Base-by-base conservation (phyloP, 2,113 vertebrate species). In the Xenopus tropicalis region DNA sequence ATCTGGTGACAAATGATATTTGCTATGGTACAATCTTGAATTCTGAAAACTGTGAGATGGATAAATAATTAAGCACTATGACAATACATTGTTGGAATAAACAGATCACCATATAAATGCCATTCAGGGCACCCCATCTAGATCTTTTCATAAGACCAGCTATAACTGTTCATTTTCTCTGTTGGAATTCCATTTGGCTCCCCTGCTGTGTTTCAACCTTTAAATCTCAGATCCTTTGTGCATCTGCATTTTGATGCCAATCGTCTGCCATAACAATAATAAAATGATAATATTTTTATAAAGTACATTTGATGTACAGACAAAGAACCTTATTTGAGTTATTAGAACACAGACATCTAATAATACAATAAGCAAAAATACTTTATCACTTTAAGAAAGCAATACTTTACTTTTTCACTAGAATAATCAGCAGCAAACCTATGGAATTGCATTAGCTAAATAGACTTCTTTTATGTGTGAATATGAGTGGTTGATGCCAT, bases 51-150 rank as follows among this genome's bases (percentile, higher is more conserved):
- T 56, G 46, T 61, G 51, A 69, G 62, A 44, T 69, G 57, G 59
- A 66, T 76, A 76, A 69, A 76, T 63, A 76, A 76, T 76, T 76
- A 43, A 76, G 56, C 44, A 69, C 58, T 63, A 51, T 69, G 58
- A 76, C 24, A 76, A 76, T 63, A 76, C 64, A 51, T 14, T 44
- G 44, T 58, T 58, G 43, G 29, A 69, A 46, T 54, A 56, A 58
- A 69, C 57, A 62, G 62, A 61, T 57, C 42, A 69, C 62, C 51
- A 44, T 56, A 75, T 51, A 52, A 76, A 76, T 76, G 59, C 25
- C 73, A 69, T 56, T 42, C 22, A 56, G 20, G 73, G 46, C 57
- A 62, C 59, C 66, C 73, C 24, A 69, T 75, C 58, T 56, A 75
- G 58, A 69, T 24, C 24, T 48, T 21, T 76, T 66, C 66, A 63